These are phyloP conservation scores for Hemibagrus guttatus DNA, from an alignment of 2,797 vertebrate genomes.

Conservation along the genomic window DNA sequence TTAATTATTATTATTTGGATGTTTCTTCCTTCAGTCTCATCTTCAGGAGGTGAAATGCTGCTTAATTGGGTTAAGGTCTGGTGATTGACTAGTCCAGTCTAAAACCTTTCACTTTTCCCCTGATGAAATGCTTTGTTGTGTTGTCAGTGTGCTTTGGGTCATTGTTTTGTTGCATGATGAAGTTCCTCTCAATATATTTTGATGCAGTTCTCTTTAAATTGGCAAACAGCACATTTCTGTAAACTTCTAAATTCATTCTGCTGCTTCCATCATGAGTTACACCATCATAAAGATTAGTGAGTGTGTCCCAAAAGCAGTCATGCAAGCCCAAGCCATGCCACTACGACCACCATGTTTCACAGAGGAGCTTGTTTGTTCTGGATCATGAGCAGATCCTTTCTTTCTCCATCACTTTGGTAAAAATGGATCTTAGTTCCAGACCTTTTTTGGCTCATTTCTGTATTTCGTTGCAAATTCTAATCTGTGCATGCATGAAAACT, in stretches of 20 bases:
- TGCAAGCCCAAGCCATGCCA: not conserved
- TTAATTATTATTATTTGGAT: not conserved
- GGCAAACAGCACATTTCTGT: not conserved
- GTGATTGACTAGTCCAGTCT: not conserved
- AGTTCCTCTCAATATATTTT: not conserved
- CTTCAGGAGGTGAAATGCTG: not conserved
- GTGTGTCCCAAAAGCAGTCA: not conserved
- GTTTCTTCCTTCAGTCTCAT: not conserved
- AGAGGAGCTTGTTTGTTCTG: not conserved
- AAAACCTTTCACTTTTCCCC: not conserved
- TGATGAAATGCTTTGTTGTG: not conserved
- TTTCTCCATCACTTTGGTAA: not conserved
- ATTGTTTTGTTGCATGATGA: not conserved
- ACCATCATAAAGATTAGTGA: not conserved
- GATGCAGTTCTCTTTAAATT: not conserved
- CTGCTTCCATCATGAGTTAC: not conserved
- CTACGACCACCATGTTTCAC: not conserved
- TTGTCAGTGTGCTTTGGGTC: not conserved
- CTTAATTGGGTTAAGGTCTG: not conserved
- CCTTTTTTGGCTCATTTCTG: not conserved
- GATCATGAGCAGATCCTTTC: not conserved
- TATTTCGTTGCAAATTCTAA: not conserved
- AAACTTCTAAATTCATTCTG: not conserved
- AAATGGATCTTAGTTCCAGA: not conserved
- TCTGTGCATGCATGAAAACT: too few relatives aligned